Percentiles rank a stretch among this genome's conserved stretches.
These are phyloP conservation scores for Nasonia oneida DNA, from an alignment of 2,888 invertebrate genomes.

Conservation along the genomic window DNA sequence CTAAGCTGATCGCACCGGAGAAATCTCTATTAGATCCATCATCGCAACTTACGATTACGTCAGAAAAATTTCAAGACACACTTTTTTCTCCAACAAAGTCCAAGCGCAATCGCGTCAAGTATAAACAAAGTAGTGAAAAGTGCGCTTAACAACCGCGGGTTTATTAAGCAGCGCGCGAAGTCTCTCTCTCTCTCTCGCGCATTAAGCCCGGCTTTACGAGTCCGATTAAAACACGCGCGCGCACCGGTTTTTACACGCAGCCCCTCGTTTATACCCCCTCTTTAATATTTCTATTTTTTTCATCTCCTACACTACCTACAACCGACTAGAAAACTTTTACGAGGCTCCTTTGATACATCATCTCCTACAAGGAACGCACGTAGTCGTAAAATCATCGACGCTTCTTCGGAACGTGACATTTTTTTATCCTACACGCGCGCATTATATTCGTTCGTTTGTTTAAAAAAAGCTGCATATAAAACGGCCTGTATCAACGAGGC, in stretches of 20 bases:
- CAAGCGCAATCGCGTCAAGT: constrained; percentile 43
- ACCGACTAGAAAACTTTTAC: too few relatives aligned
- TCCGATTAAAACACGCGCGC: constrained; percentile 76
- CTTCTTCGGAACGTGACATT: neutral
- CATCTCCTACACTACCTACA: neutral
- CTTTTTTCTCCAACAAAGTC: neutral
- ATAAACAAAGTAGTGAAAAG: constrained; percentile 40
- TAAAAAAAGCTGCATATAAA: neutral
- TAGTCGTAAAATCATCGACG: neutral
- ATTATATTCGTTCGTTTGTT: neutral
- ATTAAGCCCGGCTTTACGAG: constrained; percentile 71
- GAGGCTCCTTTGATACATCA: too few relatives aligned
- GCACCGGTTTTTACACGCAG: neutral
- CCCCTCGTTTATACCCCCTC: too few relatives aligned
- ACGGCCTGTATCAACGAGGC: neutral
- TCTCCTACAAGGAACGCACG: too few relatives aligned
- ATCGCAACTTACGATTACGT: too few relatives aligned
- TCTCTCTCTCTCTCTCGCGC: constrained; percentile 67
- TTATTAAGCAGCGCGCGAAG: constrained; percentile 68
- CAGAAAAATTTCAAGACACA: neutral
- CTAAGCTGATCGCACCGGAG: neutral
- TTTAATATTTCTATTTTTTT: neutral
- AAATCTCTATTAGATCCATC: neutral
- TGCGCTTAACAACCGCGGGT: constrained; percentile 71
- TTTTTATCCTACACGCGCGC: neutral